These are phyloP conservation scores for Parnassius mnemosyne DNA, from an alignment of 2,888 invertebrate species.

Conservation along the genomic window DNA sequence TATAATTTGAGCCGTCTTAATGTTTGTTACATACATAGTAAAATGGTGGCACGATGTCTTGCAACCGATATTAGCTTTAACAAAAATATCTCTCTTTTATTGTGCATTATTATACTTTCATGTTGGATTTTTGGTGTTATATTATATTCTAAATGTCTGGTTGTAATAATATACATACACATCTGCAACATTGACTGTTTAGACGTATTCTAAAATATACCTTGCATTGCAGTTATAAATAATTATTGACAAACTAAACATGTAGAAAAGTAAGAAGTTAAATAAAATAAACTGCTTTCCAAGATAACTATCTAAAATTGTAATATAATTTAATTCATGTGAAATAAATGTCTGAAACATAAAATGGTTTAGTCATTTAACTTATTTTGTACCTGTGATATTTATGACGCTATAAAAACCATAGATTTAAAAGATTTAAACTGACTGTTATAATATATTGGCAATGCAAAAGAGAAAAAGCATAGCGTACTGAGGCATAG, in stretches of 20 bases:
- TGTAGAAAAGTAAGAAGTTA: neutral
- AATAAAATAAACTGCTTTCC: slow-evolving; percentile 4
- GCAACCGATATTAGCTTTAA: slow-evolving; percentile 5
- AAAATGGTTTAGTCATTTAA: slow-evolving; percentile 4
- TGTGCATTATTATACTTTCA: slow-evolving; percentile 8
- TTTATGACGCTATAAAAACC: no score
- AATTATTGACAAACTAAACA: slow-evolving; percentile 8
- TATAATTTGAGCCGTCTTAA: slow-evolving; percentile 1
- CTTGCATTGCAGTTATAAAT: slow-evolving; percentile 2
- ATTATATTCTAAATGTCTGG: slow-evolving; percentile 11
- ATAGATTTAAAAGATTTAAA: no score
- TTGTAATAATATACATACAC: slow-evolving; percentile 4
- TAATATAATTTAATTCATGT: slow-evolving; percentile 24
- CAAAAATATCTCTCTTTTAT: slow-evolving; percentile 4
- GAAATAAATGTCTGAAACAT: slow-evolving; percentile 27
- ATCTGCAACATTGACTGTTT: slow-evolving; percentile 4
- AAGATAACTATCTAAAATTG: slow-evolving; percentile 20
- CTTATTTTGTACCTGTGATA: neutral
- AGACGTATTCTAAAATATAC: slow-evolving; percentile 9
- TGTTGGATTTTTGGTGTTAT: slow-evolving; percentile 16
- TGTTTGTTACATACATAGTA: neutral
- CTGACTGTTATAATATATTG: neutral
- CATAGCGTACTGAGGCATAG: no score
- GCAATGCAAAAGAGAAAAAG: neutral
- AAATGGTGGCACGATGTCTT: neutral